A percentile compares a stretch with the other conserved stretches of the same genome.
Evolutionary conservation across 2,113 vertebrate species (phyloP).

Genomic region (Equus quagga): DNA sequence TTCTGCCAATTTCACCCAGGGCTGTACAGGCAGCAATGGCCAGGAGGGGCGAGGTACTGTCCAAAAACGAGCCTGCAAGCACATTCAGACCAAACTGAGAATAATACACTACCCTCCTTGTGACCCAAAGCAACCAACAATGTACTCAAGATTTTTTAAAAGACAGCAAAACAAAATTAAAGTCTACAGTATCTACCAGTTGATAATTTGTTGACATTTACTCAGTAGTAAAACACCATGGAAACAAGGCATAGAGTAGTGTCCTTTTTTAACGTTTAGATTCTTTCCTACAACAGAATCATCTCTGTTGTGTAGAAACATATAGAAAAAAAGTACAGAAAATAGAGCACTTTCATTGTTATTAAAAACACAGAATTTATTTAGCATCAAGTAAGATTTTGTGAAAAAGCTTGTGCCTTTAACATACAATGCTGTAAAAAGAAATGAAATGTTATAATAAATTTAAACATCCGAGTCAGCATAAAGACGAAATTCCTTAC

Average conservation of each 20-base stretch:
- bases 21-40: conserved; percentile 95
- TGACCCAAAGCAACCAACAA: background rate
- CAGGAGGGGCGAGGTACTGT: conserved; percentile 92
- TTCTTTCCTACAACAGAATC: conserved; percentile 6
- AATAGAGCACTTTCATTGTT: background rate
- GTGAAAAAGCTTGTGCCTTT: background rate
- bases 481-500: conserved; percentile 81
- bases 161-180: conserved; percentile 19
- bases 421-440: background rate
- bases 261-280: background rate
- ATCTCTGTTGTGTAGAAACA: background rate
- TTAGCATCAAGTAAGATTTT: background rate
- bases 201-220: conserved; percentile 7
- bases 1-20: conserved; percentile 96
- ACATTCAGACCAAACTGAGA: conserved; percentile 54
- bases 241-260: background rate
- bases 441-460: background rate
- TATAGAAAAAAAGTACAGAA: background rate
- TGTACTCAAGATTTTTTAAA: background rate
- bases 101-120: background rate
- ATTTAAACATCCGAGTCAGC: background rate
- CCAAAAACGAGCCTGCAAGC: conserved; percentile 93
- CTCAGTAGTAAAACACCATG: background rate
- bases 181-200: background rate
- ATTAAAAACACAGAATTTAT: conserved; percentile 54